phyloP scores from a whole-genome alignment of 1,140 invertebrate species.

The Drosophila cardini region DNA sequence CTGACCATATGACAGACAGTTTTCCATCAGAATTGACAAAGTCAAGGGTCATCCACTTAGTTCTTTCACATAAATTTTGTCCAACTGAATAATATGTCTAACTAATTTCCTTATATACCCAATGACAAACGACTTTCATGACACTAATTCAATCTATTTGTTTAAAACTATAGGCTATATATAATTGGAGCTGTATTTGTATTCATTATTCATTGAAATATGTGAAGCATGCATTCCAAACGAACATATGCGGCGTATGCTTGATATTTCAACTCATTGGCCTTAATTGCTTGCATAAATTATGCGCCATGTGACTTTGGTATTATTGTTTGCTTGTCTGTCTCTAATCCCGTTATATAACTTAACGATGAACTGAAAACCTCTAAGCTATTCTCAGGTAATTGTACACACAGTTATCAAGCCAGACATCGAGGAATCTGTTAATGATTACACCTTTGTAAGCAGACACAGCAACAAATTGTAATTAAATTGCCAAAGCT shows the following conservation, averaged over 20 bases:
- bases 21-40: not conserved
- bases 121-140: not conserved
- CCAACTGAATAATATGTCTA: not conserved
- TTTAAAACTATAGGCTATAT: not conserved
- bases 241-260: conserved; percentile 47
- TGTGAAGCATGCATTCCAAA: conserved; percentile 18
- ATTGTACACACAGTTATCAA: conserved; percentile 1
- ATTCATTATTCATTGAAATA: conserved; percentile 28
- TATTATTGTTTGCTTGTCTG: not conserved
- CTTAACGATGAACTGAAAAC: not conserved
- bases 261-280: conserved; percentile 30
- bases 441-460: conserved; percentile 19
- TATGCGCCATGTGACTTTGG: conserved; percentile 23
- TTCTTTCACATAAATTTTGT: not conserved
- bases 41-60: not conserved
- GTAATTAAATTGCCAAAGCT: conserved; percentile 67
- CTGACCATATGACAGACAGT: not conserved
- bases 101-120: conserved; percentile 11
- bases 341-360: not conserved
- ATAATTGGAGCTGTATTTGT: not conserved
- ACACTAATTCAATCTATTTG: not conserved
- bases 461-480: conserved; percentile 21
- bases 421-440: not conserved
- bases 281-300: conserved; percentile 53
- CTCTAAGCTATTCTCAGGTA: not conserved